Evolutionary conservation across 1,140 invertebrate genomes (phyloP).

Genomic region (Drosophila nasuta): DNA sequence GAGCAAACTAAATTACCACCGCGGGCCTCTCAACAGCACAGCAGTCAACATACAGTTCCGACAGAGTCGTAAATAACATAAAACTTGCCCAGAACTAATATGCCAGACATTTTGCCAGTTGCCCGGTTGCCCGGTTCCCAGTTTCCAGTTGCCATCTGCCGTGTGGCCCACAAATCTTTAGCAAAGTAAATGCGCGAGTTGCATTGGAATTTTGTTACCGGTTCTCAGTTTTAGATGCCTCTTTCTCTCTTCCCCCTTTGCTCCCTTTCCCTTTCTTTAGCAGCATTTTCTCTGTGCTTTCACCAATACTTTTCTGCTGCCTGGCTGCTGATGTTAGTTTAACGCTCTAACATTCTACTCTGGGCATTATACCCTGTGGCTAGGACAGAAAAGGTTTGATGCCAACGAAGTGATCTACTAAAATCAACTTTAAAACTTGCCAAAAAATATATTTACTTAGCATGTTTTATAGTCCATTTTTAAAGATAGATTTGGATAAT

Average conservation of each 20-base stretch:
- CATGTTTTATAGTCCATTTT: no score
- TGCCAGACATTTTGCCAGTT: constrained; percentile 46
- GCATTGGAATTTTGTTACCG: constrained; percentile 46
- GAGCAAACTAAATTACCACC: constrained; percentile 61
- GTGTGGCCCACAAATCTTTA: constrained; percentile 67
- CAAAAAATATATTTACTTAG: no score
- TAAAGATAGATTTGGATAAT: no score
- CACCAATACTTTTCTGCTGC: background rate
- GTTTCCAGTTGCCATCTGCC: constrained; percentile 3
- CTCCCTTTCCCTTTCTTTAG: background rate
- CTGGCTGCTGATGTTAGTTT: background rate
- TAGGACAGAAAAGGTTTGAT: no score
- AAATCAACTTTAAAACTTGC: no score
- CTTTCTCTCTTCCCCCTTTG: background rate
- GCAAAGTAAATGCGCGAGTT: constrained; percentile 59
- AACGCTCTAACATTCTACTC: constrained; percentile 10
- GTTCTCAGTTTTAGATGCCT: constrained; percentile 2
- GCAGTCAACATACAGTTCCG: constrained; percentile 32
- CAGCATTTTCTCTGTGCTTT: background rate
- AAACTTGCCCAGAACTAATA: constrained; percentile 73
- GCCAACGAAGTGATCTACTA: no score
- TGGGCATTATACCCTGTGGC: background rate
- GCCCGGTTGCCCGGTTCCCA: background rate
- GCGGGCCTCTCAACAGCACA: constrained; percentile 34
- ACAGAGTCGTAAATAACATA: constrained; percentile 60